These are phyloP conservation scores for Elachura formosa DNA, from an alignment of 2,113 vertebrate species.

Conservation along the genomic window DNA sequence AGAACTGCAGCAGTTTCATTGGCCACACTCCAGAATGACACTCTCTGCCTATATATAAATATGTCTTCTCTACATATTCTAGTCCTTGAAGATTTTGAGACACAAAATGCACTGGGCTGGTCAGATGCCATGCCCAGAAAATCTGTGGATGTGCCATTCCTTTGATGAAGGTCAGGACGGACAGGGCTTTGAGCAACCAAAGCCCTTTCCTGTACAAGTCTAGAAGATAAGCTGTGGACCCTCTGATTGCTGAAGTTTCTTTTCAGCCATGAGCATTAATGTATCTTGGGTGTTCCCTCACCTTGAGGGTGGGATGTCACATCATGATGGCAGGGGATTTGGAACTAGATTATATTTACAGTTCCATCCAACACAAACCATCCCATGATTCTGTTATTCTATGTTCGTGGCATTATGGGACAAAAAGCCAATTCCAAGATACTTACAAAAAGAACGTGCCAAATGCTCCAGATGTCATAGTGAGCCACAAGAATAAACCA, in stretches of 20 bases:
- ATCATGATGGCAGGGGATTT: background rate
- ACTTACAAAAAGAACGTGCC: background rate
- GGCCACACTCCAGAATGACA: background rate
- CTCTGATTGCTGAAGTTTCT: background rate
- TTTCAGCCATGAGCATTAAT: background rate
- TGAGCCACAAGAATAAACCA: background rate
- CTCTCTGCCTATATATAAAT: background rate
- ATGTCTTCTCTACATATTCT: background rate
- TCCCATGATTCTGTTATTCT: background rate
- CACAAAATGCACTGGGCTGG: background rate
- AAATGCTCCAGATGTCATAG: background rate
- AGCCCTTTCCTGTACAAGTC: background rate
- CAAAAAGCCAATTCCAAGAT: background rate
- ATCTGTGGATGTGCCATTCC: background rate
- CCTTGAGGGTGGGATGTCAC: background rate
- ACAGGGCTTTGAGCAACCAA: background rate
- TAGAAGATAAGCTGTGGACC: background rate
- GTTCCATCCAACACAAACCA: background rate
- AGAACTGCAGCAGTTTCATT: background rate
- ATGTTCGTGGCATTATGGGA: rapidly evolving
- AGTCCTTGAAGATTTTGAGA: background rate
- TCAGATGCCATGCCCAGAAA: background rate
- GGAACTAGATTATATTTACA: background rate
- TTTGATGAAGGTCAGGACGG: background rate
- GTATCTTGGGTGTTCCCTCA: background rate